Percentiles rank a stretch among this genome's conserved stretches.
Evolutionary conservation across 2,113 vertebrate species (phyloP).

Genomic region (Pelobates fuscus): DNA sequence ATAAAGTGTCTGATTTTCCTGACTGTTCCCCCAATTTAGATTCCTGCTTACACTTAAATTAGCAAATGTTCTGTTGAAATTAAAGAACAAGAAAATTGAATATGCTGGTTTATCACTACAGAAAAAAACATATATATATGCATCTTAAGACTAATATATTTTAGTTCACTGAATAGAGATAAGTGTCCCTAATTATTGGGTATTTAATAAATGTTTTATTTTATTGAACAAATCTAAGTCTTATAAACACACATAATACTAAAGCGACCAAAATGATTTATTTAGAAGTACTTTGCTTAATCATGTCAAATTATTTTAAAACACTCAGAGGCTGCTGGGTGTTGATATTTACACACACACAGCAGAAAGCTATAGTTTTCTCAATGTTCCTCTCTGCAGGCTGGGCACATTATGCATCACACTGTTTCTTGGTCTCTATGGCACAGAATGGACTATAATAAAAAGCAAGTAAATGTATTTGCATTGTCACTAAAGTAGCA

Average conservation of each 20-base stretch:
- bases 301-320: conserved; percentile 18
- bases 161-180: too few relatives aligned
- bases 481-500: conserved; percentile 66
- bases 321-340: not conserved
- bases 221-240: not conserved
- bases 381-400: conserved; percentile 26
- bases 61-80: too few relatives aligned
- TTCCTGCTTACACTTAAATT: too few relatives aligned
- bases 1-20: too few relatives aligned
- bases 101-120: too few relatives aligned
- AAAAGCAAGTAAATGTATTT: conserved; percentile 59
- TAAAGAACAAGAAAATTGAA: too few relatives aligned
- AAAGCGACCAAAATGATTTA: not conserved
- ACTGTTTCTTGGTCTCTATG: conserved; percentile 26
- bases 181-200: too few relatives aligned
- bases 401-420: conserved; percentile 9
- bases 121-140: too few relatives aligned
- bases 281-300: conserved; percentile 5
- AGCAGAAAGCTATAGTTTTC: conserved; percentile 28
- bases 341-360: conserved; percentile 21
- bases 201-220: too few relatives aligned
- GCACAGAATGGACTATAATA: conserved; percentile 31
- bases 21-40: too few relatives aligned
- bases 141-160: too few relatives aligned
- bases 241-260: not conserved